Base-by-base conservation (phyloP, 2,113 vertebrate genomes). In the Chloebia gouldiae region DNA sequence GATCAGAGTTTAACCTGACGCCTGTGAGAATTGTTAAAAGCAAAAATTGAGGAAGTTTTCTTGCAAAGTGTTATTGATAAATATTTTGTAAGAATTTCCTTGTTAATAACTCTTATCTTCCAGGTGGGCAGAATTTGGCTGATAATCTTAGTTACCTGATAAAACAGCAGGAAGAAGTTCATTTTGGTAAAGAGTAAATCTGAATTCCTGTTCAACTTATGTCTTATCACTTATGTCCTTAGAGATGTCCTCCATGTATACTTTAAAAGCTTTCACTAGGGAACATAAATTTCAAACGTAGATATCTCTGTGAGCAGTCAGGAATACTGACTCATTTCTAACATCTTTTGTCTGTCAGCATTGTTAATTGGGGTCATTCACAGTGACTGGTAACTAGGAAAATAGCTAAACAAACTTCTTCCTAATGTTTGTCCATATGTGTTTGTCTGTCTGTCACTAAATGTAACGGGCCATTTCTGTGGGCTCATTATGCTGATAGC, bases 211-310 rank as follows among this genome's bases (percentile, higher is more conserved):
- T 69, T 87, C 6, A 70, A 88, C 37, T 88, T 35, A 49, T 57
- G 39, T 77, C 64, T 94, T 90, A 92, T 96, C 83, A 80, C 37
- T 75, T 93, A 35, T 11, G 20, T 81, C 61, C 50, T 95, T 96
- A 93, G 39, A 81, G 30, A 71, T 89, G 88, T 37, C 69, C 47
- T 87, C 92, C 80, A 70, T 80, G 33, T 50, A 49, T 65, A 78
- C 65, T 88, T 90, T 50, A 37, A 50, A 35, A 87, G 20, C 70
- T 94, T 91, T 91, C 70, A 53, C 90, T 64, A 30, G 65, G 88
- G 54, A 90, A 30, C 23, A 86, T 56, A 59, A 91, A 84, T 81
- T 88, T 66, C 59, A 86, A 90, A 77, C 81, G 37, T 19, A 15
- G 81, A 40, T 57, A 86, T n/a, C 53, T 92, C 40, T 72, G 45